These are phyloP conservation scores for Rutilus rutilus DNA, from an alignment of 2,113 vertebrate genomes.

Conservation along the genomic window DNA sequence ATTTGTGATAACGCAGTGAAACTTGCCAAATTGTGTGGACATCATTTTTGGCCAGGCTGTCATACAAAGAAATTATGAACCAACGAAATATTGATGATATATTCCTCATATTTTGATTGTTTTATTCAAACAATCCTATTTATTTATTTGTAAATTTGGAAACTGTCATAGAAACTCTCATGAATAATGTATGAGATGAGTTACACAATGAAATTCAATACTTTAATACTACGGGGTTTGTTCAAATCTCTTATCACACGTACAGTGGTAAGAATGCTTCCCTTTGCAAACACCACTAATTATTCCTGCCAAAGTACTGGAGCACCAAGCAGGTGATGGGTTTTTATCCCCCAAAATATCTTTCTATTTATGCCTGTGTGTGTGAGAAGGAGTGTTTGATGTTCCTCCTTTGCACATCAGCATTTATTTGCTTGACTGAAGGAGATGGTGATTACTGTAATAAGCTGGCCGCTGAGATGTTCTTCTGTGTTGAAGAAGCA, in stretches of 20 bases:
- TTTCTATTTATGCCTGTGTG: constrained; percentile 2
- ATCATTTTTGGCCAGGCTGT: too few species aligned
- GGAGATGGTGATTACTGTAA: constrained; percentile 31
- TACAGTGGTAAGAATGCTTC: background rate
- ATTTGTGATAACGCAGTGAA: too few species aligned
- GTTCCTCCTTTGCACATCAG: constrained; percentile 31
- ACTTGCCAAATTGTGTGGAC: too few species aligned
- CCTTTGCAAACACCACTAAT: background rate
- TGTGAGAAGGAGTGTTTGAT: background rate
- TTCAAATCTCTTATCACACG: background rate
- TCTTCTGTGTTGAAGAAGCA: constrained; percentile 4
- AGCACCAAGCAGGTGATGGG: background rate
- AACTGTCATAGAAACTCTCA: too few species aligned
- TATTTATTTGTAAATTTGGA: too few species aligned
- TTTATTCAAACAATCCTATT: too few species aligned
- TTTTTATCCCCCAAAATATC: background rate
- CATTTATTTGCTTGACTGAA: constrained; percentile 17
- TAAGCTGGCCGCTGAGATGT: constrained; percentile 9
- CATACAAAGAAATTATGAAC: too few species aligned
- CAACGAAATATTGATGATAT: too few species aligned
- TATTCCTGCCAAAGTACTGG: background rate
- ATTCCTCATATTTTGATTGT: too few species aligned
- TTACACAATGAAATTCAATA: background rate
- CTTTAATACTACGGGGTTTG: background rate
- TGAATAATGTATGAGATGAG: background rate